Base-by-base conservation (phyloP, 2,888 invertebrate genomes). In the Cryptocephalus moraei region DNA sequence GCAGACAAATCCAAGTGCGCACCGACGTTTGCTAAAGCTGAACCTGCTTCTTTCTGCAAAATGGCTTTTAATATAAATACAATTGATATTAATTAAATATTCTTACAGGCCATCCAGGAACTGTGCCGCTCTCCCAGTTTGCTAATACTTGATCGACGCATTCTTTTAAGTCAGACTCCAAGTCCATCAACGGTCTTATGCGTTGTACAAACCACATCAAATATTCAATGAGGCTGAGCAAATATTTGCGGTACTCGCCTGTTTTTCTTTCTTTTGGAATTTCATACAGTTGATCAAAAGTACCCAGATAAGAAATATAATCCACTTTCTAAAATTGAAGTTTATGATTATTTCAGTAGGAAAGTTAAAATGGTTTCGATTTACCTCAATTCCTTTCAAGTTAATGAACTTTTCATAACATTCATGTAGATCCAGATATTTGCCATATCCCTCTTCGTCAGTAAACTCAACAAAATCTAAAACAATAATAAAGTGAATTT, bases 361-460 rank as follows among this genome's bases (percentile, higher is more conserved):
- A 32, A 22, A 32, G 33, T 39, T n/a, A 46, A 22, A 22, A 22
- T 22, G 8, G 40, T 43, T 8, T 13, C 12, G 33, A 48, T 40
- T 49, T 72, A 86, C 86, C 75, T 95, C 95, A 59, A 97, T 86
- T 8, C 95, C 95, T 67, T 97, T 96, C 33, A 99, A 75, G 70
- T 99, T 99, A 32, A 97, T 84, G 67, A 89, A 99, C 64, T 90
- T 91, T 62, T 91, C 92, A 70, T 92, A 96, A 63, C 94, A 91
- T 67, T 93, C 91, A 71, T 99, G 95, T 40, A 99, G 76, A 73
- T 99, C 99, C 46, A 99, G 75, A 73, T 94, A 99, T 68, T 92
- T 92, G 10, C 99, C 99, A 72, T 96, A 99, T 1, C 97, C 97
- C 73, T 99, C 99, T 72, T 99, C 99, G 72, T 99, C 99, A 4